Base-by-base conservation (phyloP, 2,888 invertebrate genomes). In the Auanema freiburgensis region DNA sequence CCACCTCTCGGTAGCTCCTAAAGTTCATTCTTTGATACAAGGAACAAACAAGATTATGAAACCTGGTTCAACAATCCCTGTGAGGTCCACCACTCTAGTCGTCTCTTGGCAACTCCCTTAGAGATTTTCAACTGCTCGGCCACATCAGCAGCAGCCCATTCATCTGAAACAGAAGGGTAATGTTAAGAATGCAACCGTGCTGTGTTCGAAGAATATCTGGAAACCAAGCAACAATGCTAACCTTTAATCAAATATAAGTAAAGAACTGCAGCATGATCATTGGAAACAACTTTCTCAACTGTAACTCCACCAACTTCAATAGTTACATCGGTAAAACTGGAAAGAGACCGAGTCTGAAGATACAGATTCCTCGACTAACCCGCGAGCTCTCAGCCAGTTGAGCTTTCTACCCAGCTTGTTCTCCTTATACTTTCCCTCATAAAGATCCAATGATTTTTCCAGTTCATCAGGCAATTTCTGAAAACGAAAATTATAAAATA, bases 1-100 rank as follows among this genome's bases (percentile, higher is more conserved):
- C 54, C 60, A 8, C 60, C 60, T 18, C 43, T 43, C 43, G 60
- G 60, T 5, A 60, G 54, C 4, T 46, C 60, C 60, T 60, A 25
- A 14, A 55, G n/a, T n/a, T n/a, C n/a, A n/a, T n/a, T n/a, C n/a
- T 33, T 16, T 33, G 23, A 44, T 8, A 21, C 23, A 25, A 23
- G 4, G 46, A 3, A 18, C 57, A 21, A n/a, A 23, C 42, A n/a
- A n/a, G 11, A 5, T 14, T 6, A 53, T 43, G 11, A 5, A 10
- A 63, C 57, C 54, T 60, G 57, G 21, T 49, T 23, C 12, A 75
- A 21, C 10, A 72, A 18, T 46, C 71, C 78, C 52, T 69, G 68
- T 43, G 65, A 64, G 41, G 59, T 46, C 62, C 76, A 80, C 75
- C 76, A 81, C 10, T 72, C 75, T 18, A 80, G 53, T 8, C 79